A percentile compares a stretch with the other conserved stretches of the same genome.
phyloP scores from a whole-genome alignment of 2,797 vertebrate species.

The Peromyscus melanophrys region DNA sequence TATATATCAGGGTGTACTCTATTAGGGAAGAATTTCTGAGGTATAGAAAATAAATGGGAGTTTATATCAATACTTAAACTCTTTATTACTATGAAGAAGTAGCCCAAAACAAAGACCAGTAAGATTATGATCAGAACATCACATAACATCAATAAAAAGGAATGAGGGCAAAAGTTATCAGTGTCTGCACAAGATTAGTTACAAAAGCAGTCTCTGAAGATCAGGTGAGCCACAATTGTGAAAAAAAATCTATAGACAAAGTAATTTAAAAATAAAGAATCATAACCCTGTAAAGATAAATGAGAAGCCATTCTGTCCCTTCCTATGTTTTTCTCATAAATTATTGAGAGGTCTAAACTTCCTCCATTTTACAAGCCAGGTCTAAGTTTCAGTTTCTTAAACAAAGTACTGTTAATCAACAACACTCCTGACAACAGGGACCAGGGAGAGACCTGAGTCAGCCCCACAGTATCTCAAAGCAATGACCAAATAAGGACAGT shows the following conservation, averaged over 20 bases:
- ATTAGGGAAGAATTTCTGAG: neutral
- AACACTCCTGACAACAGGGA: too few relatives aligned
- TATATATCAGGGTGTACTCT: neutral
- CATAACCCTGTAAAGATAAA: neutral
- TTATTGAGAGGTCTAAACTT: neutral
- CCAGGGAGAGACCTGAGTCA: too few relatives aligned
- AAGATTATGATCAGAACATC: neutral
- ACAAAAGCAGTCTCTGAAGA: neutral
- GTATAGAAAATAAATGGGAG: neutral
- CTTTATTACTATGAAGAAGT: neutral
- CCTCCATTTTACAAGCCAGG: too few relatives aligned
- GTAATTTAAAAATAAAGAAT: neutral
- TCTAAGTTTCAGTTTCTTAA: too few relatives aligned
- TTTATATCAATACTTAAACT: neutral
- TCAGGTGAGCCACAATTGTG: neutral
- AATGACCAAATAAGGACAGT: too few relatives aligned
- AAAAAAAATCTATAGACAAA: neutral
- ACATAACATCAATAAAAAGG: neutral
- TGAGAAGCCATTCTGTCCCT: neutral
- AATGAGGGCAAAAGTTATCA: neutral
- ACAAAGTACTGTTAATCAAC: too few relatives aligned
- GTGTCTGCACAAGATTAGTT: neutral
- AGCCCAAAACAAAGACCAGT: neutral
- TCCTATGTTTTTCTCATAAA: neutral
- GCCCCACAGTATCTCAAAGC: too few relatives aligned